Base-by-base conservation (phyloP, 2,888 invertebrate species). In the Arge pagana region DNA sequence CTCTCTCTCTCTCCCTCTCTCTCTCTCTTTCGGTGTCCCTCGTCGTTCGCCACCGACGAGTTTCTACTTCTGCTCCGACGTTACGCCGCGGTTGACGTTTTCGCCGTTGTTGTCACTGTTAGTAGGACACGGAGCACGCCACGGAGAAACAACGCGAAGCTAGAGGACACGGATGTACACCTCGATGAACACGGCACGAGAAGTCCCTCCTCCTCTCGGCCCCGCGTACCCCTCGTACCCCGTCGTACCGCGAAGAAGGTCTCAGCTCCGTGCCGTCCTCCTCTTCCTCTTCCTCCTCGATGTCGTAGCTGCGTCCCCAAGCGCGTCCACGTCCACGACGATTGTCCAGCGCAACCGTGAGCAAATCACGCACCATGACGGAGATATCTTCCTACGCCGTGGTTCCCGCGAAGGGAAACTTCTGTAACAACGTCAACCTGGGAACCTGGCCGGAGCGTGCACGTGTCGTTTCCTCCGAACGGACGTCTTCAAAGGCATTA, bases 91-190 rank as follows among this genome's bases (percentile, higher is more conserved):
- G 33, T 33, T 33, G 13, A 15, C 13, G n/a, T n/a, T n/a, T n/a
- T n/a, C 23, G 4, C 16, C 16, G 35, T 11, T 15, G 35, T 4
- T 11, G 4, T 18, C 2, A n/a, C 7, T 36, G 30, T 30, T 30
- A 23, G 49, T 30, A 35, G 39, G 39, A 49, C 36, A 30, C 39
- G 49, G 15, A 11, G 19, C 24, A 13, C 21, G 19, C 26, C 41
- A 15, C 26, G 21, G 48, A 33, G 48, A 33, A 37, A 30, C 48
- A 26, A 39, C 28, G n/a, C 28, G 19, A 37, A 4, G 42, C 45
- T 41, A 58, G 74, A 71, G 74, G 73, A 76, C 76, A 72, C 75
- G 76, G 76, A 76, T 74, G 70, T 74, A 74, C 75, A 74, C 72
- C 71, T 76, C 74, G 76, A 73, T 75, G 76, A 74, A 63, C 75